phyloP scores from a whole-genome alignment of 2,797 vertebrate species.

The Avahi laniger region DNA sequence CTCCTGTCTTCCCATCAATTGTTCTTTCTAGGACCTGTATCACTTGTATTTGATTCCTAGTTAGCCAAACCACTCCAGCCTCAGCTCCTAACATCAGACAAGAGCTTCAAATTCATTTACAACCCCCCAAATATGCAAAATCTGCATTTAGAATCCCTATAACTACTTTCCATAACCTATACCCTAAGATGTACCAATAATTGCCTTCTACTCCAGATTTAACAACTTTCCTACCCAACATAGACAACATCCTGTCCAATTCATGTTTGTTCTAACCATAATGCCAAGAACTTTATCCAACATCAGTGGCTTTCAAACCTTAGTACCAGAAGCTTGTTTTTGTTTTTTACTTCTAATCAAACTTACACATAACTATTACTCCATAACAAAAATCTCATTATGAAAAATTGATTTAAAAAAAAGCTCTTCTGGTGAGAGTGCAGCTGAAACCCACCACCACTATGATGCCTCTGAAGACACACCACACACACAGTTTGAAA shows the following conservation, averaged over 20 bases:
- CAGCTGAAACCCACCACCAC: neutral
- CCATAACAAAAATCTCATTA: neutral
- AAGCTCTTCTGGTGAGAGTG: neutral
- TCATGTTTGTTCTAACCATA: neutral
- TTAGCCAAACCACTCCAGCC: neutral
- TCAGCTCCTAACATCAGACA: neutral
- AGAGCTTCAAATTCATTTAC: neutral
- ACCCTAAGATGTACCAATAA: neutral
- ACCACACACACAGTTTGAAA: neutral
- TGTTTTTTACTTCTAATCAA: neutral
- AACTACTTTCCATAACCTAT: neutral
- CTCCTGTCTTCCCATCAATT: neutral
- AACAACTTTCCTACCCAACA: neutral
- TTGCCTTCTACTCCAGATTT: neutral
- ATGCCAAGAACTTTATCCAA: neutral
- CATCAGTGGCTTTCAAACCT: neutral
- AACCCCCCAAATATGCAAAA: neutral
- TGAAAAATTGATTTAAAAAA: neutral
- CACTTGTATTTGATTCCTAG: neutral
- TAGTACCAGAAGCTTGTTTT: neutral
- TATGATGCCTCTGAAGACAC: neutral
- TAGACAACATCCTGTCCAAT: neutral
- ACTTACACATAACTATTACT: neutral
- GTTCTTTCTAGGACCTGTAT: neutral
- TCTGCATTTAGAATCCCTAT: neutral